Evolutionary conservation across 1,140 invertebrate species (phyloP).

Genomic region (Metopolophium dirhodum): DNA sequence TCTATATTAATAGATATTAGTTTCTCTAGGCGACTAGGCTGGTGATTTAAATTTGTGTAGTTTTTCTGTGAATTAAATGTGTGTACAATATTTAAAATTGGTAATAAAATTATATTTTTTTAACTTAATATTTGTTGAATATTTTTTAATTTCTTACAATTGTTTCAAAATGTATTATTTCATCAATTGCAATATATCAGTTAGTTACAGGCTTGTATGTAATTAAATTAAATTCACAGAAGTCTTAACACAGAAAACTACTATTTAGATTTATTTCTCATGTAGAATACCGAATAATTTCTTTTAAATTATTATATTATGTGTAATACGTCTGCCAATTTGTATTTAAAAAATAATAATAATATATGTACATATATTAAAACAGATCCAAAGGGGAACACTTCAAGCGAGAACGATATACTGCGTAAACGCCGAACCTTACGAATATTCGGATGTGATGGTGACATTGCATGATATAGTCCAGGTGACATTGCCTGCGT

Average conservation of each 20-base stretch:
- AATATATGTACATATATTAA: conserved; percentile 10
- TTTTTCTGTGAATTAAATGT: too few relatives aligned
- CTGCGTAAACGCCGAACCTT: conserved; percentile 86
- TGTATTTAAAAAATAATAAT: background rate
- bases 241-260: background rate
- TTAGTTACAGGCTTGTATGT: too few relatives aligned
- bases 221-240: background rate
- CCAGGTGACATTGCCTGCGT: background rate
- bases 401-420: conserved; percentile 77
- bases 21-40: too few relatives aligned
- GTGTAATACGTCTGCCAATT: background rate
- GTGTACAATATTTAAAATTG: too few relatives aligned
- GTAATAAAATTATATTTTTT: too few relatives aligned
- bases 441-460: conserved; percentile 78
- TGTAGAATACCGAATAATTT: background rate
- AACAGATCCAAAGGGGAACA: conserved; percentile 77
- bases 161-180: background rate
- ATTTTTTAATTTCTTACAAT: background rate
- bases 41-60: too few relatives aligned
- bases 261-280: too few relatives aligned
- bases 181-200: background rate
- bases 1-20: too few relatives aligned
- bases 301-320: background rate
- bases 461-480: conserved; percentile 77
- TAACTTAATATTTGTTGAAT: too few relatives aligned